Conservation (phyloP, 2,888 invertebrate genomes). For the Nowickia ferox region DNA sequence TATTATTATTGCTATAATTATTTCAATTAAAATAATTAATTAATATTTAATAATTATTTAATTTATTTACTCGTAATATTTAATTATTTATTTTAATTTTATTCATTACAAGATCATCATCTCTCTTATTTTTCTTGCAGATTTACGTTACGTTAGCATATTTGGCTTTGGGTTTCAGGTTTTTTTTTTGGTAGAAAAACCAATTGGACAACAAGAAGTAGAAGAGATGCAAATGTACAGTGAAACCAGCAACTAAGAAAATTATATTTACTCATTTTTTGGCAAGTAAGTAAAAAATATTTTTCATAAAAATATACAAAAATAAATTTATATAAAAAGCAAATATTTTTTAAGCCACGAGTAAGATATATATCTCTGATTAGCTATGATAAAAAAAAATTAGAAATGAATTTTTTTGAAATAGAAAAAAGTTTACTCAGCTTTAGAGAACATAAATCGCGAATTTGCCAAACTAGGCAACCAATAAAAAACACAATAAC, state of each 20-base stretch:
- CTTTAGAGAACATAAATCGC: too few species aligned
- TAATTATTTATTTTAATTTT: conserved; percentile 7
- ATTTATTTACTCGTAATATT: not conserved
- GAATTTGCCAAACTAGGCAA: too few species aligned
- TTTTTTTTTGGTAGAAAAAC: conserved; percentile 30
- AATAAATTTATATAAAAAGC: too few species aligned
- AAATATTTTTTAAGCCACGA: too few species aligned
- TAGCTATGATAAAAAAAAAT: too few species aligned
- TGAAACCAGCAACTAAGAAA: conserved; percentile 38
- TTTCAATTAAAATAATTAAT: too few species aligned
- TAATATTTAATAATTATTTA: too few species aligned
- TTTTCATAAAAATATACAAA: not conserved
- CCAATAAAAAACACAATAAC: too few species aligned
- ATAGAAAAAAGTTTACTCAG: too few species aligned
- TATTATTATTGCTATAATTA: too few species aligned
- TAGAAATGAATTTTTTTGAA: too few species aligned
- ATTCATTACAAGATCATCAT: conserved; percentile 58
- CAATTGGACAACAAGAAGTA: conserved; percentile 8
- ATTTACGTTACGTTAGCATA: conserved; percentile 59
- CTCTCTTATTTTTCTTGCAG: conserved; percentile 61
- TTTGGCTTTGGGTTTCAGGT: conserved; percentile 53
- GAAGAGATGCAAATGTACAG: conserved; percentile 33
- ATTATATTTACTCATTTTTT: conserved; percentile 37
- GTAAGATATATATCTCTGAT: too few species aligned
- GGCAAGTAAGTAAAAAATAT: conserved; percentile 61